Conservation (phyloP, 1,140 invertebrate genomes). For the Sipha flava region DNA sequence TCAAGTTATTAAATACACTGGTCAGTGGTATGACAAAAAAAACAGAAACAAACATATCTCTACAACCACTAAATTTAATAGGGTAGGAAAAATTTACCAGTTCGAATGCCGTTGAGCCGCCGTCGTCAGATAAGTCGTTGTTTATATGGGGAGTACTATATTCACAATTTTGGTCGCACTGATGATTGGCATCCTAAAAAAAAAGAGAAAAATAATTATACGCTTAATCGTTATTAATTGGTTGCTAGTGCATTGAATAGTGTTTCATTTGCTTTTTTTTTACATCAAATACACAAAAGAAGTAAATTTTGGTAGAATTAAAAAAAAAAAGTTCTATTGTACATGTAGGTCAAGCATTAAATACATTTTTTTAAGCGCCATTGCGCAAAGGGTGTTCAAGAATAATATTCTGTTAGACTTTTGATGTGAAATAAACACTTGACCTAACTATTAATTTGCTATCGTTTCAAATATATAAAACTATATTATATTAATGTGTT, state of each 20-base stretch:
- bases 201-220: not conserved
- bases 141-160: not conserved
- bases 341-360: not conserved
- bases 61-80: not conserved
- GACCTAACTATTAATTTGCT: not conserved
- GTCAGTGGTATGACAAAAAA: not conserved
- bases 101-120: constrained; percentile 21
- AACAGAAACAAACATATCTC: not conserved
- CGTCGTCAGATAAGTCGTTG: constrained; percentile 7
- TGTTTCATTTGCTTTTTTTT: not conserved
- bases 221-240: not conserved
- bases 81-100: constrained; percentile 1
- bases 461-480: too few relatives aligned
- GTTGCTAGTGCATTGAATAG: not conserved
- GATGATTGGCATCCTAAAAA: constrained; percentile 19
- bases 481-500: too few relatives aligned
- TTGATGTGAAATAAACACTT: not conserved
- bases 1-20: not conserved
- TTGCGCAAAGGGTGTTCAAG: too few relatives aligned
- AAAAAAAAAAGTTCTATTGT: not conserved
- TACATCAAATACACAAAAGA: not conserved
- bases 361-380: constrained; percentile 9
- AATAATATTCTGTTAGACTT: not conserved
- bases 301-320: not conserved
- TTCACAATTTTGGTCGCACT: not conserved